Evolutionary conservation across 2,113 vertebrate genomes (phyloP), one percentile per base, ranked within the genome.

Genomic region (Chloroceryle aenea): DNA sequence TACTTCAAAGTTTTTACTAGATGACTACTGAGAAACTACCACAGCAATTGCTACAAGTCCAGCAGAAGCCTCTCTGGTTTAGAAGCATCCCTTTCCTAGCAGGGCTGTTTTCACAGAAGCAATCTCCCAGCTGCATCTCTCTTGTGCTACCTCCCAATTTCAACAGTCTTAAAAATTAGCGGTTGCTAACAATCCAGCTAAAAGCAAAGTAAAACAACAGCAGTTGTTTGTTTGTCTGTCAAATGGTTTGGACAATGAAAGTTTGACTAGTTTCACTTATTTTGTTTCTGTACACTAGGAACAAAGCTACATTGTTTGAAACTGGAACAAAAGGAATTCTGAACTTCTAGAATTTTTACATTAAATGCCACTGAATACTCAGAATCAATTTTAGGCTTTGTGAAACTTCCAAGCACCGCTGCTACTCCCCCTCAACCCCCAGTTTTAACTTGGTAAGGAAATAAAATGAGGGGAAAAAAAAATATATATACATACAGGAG

Each of bases 271-370:
- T 93, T 92, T 93, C 90, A 94, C 76, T 96, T 80, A 96, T 71
- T 95, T 97, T 80, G 92, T 93, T 93, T 86, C 86, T 90, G 73
- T 56, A 89, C 62, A 52, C 47, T 17, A 40, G 48, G 61, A 93
- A 96, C 92, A 95, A 96, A 95, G 95, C 75, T 48, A 25, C 69
- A 89, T 96, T 95, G 95, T 96, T 69, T 47, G 27, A 48, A 78
- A 78, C 50, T 20, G 32, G 62, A 88, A 97, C 93, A 97, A 95
- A 90, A 93, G 59, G 42, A 93, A 95, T 91, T 94, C 34, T 77
- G 34, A 95, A 95, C 82, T 96, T 90, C 87, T 67, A 93, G 92
- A 91, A 94, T 74, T 96, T 95, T 92, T 88, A 92, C 75, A 88
- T 90, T 90, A 86, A 52, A 91, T 90, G 53, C 73, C 72, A 81